Conservation (phyloP, 2,888 invertebrate species). For the Teleiodes luculella region DNA sequence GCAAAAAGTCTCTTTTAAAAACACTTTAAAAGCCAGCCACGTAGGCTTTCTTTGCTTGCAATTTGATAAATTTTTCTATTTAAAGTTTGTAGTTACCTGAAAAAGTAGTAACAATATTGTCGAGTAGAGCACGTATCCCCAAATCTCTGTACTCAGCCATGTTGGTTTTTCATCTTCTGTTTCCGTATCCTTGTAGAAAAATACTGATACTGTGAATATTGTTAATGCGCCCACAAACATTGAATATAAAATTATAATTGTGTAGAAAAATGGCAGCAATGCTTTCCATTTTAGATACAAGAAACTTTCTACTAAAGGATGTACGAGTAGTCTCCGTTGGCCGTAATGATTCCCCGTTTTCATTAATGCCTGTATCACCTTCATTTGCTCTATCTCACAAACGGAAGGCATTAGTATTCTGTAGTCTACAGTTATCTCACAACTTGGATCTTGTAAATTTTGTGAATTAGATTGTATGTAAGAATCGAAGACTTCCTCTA, state of each 20-base stretch:
- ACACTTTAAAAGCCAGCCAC: no score
- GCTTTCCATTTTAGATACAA: constrained; percentile 78
- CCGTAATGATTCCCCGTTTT: constrained; percentile 73
- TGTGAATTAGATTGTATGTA: constrained; percentile 67
- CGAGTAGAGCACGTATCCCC: constrained; percentile 59
- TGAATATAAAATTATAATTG: constrained; percentile 67
- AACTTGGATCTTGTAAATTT: constrained; percentile 58
- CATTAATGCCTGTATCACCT: constrained; percentile 73
- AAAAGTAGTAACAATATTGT: constrained; percentile 56
- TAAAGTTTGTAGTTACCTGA: constrained; percentile 45
- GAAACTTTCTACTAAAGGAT: constrained; percentile 79
- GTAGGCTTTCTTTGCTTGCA: not conserved
- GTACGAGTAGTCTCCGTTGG: constrained; percentile 69
- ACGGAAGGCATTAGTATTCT: constrained; percentile 64
- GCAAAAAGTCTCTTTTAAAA: not conserved
- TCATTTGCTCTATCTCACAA: constrained; percentile 73
- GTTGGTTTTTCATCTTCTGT: constrained; percentile 36
- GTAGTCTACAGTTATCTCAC: constrained; percentile 72
- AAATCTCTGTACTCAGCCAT: constrained; percentile 48
- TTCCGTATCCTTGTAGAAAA: constrained; percentile 62
- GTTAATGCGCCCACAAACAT: constrained; percentile 73
- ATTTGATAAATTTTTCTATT: not conserved
- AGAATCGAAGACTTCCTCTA: constrained; percentile 74
- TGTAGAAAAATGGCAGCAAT: constrained; percentile 73
- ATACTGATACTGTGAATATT: constrained; percentile 65